phyloP scores from a whole-genome alignment of 1,140 invertebrate genomes.

The Sogatella furcifera region DNA sequence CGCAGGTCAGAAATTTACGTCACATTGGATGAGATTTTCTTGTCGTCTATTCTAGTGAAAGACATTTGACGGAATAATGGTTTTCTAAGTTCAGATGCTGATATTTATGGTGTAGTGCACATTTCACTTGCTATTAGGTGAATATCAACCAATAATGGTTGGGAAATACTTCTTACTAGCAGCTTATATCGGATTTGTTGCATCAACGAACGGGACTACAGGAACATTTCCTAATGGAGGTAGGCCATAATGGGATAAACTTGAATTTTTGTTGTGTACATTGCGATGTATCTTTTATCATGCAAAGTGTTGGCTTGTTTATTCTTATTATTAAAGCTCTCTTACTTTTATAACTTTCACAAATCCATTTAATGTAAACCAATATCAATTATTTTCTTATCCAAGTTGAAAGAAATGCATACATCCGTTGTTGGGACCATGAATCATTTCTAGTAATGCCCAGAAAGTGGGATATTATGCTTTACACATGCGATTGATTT shows the following conservation, averaged over 20 bases:
- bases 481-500: too few species aligned
- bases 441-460: too few species aligned
- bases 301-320: neutral
- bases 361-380: neutral
- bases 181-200: slow-evolving; percentile 21
- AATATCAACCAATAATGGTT: slow-evolving; percentile 11
- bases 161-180: slow-evolving; percentile 20
- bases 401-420: neutral
- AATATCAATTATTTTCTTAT: neutral
- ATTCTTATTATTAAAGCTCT: neutral
- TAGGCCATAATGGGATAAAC: slow-evolving; percentile 8
- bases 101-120: neutral
- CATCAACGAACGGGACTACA: slow-evolving; percentile 20
- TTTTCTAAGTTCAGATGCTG: neutral
- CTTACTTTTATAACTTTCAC: neutral
- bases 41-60: neutral
- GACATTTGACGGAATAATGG: neutral
- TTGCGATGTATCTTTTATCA: neutral
- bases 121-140: slow-evolving; percentile 5
- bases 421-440: neutral
- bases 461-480: too few species aligned
- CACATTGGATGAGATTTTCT: neutral
- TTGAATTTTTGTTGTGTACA: neutral
- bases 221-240: slow-evolving; percentile 22
- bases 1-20: slow-evolving; percentile 10